phyloP scores from a whole-genome alignment of 2,113 vertebrate species.

The Hyaena hyaena region DNA sequence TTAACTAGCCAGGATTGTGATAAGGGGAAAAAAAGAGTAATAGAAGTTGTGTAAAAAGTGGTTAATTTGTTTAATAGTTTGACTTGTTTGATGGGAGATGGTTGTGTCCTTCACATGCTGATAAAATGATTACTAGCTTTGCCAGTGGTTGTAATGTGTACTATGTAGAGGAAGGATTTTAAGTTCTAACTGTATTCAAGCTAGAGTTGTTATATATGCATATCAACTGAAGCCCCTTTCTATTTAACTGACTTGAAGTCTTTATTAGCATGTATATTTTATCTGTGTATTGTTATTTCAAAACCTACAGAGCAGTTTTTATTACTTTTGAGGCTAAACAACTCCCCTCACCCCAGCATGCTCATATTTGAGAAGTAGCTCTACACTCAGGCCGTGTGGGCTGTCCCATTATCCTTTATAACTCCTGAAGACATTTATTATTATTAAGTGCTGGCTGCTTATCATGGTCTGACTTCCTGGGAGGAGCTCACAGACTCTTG shows the following conservation, averaged over 20 bases:
- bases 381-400: accelerated
- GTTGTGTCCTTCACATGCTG: not conserved
- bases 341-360: not conserved
- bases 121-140: not conserved
- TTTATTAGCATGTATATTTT: not conserved
- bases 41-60: not conserved
- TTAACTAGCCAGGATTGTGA: not conserved
- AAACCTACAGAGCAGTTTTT: not conserved
- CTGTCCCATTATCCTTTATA: too few species aligned
- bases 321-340: not conserved
- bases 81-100: not conserved
- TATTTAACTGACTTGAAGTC: not conserved
- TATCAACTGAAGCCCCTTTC: not conserved
- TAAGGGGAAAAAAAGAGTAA: not conserved
- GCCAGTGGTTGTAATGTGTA: not conserved
- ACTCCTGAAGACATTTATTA: not conserved
- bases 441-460: not conserved
- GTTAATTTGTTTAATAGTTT: not conserved
- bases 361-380: not conserved
- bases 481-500: not conserved
- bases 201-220: not conserved
- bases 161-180: not conserved
- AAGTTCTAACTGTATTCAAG: not conserved
- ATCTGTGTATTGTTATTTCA: not conserved
- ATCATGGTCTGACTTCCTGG: not conserved